Evolutionary conservation across 1,140 invertebrate genomes (phyloP), one percentile per base, ranked within the genome.

Genomic region (Drosophila bocki): DNA sequence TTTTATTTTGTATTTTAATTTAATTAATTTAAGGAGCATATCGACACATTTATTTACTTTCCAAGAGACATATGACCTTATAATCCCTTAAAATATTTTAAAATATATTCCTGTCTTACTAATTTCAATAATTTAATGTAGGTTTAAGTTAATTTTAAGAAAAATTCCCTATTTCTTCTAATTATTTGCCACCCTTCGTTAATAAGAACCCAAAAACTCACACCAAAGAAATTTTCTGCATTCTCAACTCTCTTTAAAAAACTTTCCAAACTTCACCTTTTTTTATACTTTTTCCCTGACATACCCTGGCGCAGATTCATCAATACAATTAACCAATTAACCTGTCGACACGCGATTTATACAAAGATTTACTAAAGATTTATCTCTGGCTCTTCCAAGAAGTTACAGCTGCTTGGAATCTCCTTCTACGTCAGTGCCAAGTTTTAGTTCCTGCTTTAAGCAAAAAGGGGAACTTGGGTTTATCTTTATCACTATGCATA

Each of bases 311-410:
- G 17, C 57, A 45, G n/a, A 45, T 62, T 35, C 7, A 62, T 65
- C 32, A 62, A 47, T 50, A 35, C 54, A 48, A 71, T 72, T 72
- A 70, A 37, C 37, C 76, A 84, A 80, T 83, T 76, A 76, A 56
- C n/a, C 51, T 71, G 81, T 76, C 76, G 39, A 22, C 51, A 59
- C 37, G 29, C 58, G 70, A 84, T 76, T 84, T 63, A 76, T 26
- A 37, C 54, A 54, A 33, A 48, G 22, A 26, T 17, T 37, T 62
- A 7, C 53, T 0, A 32, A 42, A 72, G 53, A 60, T 72, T 70
- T 70, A 70, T 70, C 39, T 68, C 17, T 37, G 7, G 11, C 33
- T 56, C 53, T 70, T 72, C 67, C 53, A 71, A 50, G 69, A 72
- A 72, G 54, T 33, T 19, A 42, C 67, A 42, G 32, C 53, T 9